Base-by-base conservation (phyloP, 2,113 vertebrate genomes). In the Chloropsis cyanopogon region DNA sequence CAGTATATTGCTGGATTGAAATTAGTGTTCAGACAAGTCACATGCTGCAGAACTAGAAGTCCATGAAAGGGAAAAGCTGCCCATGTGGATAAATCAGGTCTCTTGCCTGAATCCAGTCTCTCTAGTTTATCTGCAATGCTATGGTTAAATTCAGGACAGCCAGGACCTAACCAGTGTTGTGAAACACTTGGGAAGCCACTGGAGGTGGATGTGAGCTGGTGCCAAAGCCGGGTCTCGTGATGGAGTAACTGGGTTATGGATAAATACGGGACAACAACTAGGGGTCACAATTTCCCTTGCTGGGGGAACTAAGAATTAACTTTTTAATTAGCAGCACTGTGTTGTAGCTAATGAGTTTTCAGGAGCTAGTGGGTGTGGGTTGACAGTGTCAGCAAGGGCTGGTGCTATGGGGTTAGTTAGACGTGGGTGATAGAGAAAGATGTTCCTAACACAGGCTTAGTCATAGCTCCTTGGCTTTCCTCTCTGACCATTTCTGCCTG, bases 401-500 rank as follows among this genome's bases (percentile, higher is more conserved):
- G 39, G 29, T 63, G 56, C 24, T 54, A 2, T 10, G 16, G 35
- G 33, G 8, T 47, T 70, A 73, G 44, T 47, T 70, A 73, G 44
- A 79, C 4, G 42, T 26, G 47, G 35, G 41, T n/a, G 63, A 69
- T 28, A 77, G 26, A 63, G 88, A 94, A 71, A 80, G 10, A 28
- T 66, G 47, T 88, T 88, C 47, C 56, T 44, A 63, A 35, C 3
- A 3, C 33, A 77, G 54, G 23, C 59, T 96, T 90, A 90, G n/a
- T 86, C 90, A 90, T 7, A 95, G 21, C 33, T 88, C 54, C 85
- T 83, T 85, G 60, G 42, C 54, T 94, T 86, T 93, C 33, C 59
- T 64, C 50, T 75, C 56, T 44, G 28, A 20, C 20, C 24, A 17
- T 33, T 66, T 86, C 84, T 84, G 77, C 52, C 56, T 64, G 46